Conservation (phyloP, 2,888 invertebrate species). For the Arctia plantaginis region DNA sequence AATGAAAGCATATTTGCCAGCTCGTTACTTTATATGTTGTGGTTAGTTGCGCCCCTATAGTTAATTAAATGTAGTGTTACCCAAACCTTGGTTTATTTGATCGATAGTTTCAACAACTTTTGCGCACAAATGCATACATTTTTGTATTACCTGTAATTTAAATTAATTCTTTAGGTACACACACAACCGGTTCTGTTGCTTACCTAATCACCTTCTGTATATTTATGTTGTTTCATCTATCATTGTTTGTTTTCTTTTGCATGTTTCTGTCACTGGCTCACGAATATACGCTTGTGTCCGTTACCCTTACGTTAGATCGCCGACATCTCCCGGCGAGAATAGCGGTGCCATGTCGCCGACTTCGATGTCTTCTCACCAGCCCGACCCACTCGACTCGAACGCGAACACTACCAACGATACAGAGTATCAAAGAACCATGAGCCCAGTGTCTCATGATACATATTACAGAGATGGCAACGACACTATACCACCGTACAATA, state of each 20-base stretch:
- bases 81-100: slow-evolving; percentile 42
- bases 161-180: slow-evolving; percentile 55
- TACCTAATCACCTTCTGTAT: slow-evolving; percentile 66
- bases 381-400: slow-evolving; percentile 69
- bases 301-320: slow-evolving; percentile 81
- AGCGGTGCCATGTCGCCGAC: slow-evolving; percentile 82
- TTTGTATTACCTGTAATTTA: slow-evolving; percentile 59
- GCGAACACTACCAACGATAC: slow-evolving; percentile 66
- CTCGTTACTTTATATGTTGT: slow-evolving; percentile 60
- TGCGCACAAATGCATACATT: slow-evolving; percentile 63
- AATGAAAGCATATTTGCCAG: slow-evolving; percentile 32
- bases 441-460: slow-evolving; percentile 87
- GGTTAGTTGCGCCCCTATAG: slow-evolving; percentile 62
- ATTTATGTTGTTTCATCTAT: slow-evolving; percentile 71
- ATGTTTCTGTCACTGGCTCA: slow-evolving; percentile 85
- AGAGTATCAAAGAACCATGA: slow-evolving; percentile 76
- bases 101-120: slow-evolving; percentile 46
- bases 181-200: slow-evolving; percentile 65
- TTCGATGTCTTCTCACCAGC: slow-evolving; percentile 70
- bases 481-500: slow-evolving; percentile 74
- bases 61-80: slow-evolving; percentile 52
- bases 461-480: slow-evolving; percentile 80
- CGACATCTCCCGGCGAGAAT: slow-evolving; percentile 75
- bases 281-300: slow-evolving; percentile 83
- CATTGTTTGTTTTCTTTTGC: slow-evolving; percentile 81